Base-by-base conservation (phyloP, 2,113 vertebrate species). In the Otis tarda region DNA sequence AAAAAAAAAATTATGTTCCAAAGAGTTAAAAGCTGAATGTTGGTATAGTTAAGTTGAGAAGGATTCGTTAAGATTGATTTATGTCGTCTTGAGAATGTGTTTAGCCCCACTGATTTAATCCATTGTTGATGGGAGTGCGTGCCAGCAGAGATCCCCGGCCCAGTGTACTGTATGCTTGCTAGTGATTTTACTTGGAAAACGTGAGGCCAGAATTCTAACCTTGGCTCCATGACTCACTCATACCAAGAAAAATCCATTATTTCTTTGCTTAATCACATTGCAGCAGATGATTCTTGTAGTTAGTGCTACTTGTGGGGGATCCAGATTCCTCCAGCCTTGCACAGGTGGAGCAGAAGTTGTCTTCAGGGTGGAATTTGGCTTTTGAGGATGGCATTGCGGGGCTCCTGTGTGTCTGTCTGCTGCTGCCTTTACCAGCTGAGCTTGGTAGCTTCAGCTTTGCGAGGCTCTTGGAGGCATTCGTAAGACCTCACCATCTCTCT, bases 241-340 rank as follows among this genome's bases (percentile, higher is more conserved):
- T 33, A 23, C 35, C 25, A 14, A 56, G 37, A 60, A 59, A 88
- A 85, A 69, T 25, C 28, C 0, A 1, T 35, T 88, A 28, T 8
- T 45, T 28, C 50, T 86, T 75, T 31, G 63, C 33, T 55, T 59
- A 28, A 37, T 37, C 15, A 18, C 16, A 2, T 21, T 24, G 30
- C 49, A 71, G 64, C 33, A 30, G 61, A 9, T 59, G 23, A 43
- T 14, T 31, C 10, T 79, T 55, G n/a, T 37, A 31, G 71, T 55
- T 0, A 2, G 8, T 8, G 25, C 35, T 35, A 4, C 68, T 43
- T 35, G 20, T 43, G 0, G 22, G 25, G 20, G 55, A 55, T 27
- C 55, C 23, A 14, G 2, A 22, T 19, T 28, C 55, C 64, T 39
- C 39, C 50, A 39, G 31, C 12, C 50, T 39, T 61, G 73, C 20